Evolutionary conservation across 2,888 invertebrate genomes (phyloP).

Genomic region (Gymnoscelis rufifasciata): DNA sequence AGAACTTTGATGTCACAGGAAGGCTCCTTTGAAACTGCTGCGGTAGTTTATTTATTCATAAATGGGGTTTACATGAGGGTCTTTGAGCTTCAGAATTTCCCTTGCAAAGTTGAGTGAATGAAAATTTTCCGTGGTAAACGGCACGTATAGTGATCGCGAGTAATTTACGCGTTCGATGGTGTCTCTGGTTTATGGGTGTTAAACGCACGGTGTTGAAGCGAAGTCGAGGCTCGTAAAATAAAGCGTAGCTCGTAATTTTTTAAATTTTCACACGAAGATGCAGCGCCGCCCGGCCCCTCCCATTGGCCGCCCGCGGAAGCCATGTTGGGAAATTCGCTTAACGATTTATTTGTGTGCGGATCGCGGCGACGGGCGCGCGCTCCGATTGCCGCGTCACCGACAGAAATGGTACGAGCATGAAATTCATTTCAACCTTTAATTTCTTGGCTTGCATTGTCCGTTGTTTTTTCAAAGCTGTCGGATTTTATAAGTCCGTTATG

Average conservation of each 20-base stretch:
- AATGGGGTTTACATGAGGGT: slow-evolving; percentile 24
- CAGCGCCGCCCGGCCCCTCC: slow-evolving; percentile 45
- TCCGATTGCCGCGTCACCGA: slow-evolving; percentile 45
- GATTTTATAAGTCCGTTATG: slow-evolving; percentile 67
- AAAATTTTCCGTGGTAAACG: slow-evolving; percentile 23
- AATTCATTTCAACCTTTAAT: slow-evolving; percentile 44
- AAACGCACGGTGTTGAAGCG: slow-evolving; percentile 35
- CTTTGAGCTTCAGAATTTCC: slow-evolving; percentile 23
- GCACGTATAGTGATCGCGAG: slow-evolving; percentile 22
- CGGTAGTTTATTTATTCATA: slow-evolving; percentile 48
- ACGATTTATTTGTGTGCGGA: slow-evolving; percentile 67
- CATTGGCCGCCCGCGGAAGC: slow-evolving; percentile 60
- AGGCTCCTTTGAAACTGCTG: slow-evolving; percentile 47
- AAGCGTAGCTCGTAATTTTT: slow-evolving; percentile 53
- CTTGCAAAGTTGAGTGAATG: slow-evolving; percentile 16
- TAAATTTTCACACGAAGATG: slow-evolving; percentile 61
- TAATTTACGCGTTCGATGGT: slow-evolving; percentile 42
- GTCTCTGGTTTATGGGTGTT: slow-evolving; percentile 39
- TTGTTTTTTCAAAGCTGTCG: slow-evolving; percentile 48
- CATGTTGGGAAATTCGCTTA: slow-evolving; percentile 71
- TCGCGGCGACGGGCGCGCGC: slow-evolving; percentile 43
- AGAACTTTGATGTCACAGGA: slow-evolving; percentile 54
- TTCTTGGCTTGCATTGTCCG: slow-evolving; percentile 43
- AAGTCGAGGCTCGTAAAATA: slow-evolving; percentile 52
- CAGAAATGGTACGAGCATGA: slow-evolving; percentile 45